Conservation (phyloP, 1,140 invertebrate species). For the Polypedilum pembai region DNA sequence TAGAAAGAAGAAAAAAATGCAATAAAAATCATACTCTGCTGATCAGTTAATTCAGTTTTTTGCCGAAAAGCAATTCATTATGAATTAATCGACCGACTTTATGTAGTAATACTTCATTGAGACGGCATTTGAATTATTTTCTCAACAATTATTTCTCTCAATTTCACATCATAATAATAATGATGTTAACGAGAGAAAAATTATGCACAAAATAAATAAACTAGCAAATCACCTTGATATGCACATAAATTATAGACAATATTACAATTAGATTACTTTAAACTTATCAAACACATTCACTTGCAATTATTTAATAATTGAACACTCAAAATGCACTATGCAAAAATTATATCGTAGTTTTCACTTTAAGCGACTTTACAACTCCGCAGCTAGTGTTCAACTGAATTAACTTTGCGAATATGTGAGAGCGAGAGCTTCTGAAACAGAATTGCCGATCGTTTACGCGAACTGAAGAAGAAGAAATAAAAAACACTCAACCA, state of each 20-base stretch:
- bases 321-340: too few relatives aligned
- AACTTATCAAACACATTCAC: too few relatives aligned
- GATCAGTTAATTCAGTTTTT: too few relatives aligned
- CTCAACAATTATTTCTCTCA: not conserved
- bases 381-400: not conserved
- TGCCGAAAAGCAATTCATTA: too few relatives aligned
- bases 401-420: slow-evolving; percentile 4
- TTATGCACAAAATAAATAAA: not conserved
- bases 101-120: not conserved
- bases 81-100: not conserved
- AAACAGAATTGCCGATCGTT: too few relatives aligned
- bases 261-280: too few relatives aligned
- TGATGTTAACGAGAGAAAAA: not conserved
- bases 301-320: too few relatives aligned
- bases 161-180: not conserved
- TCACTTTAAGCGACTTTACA: not conserved
- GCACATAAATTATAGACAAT: slow-evolving; percentile 1
- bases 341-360: too few relatives aligned
- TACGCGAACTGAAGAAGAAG: too few relatives aligned
- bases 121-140: too few relatives aligned
- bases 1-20: not conserved
- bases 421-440: not conserved
- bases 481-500: too few relatives aligned
- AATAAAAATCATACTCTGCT: not conserved
- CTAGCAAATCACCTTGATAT: slow-evolving; percentile 11